phyloP scores from a whole-genome alignment of 1,140 invertebrate species.

The Bombus polaris region DNA sequence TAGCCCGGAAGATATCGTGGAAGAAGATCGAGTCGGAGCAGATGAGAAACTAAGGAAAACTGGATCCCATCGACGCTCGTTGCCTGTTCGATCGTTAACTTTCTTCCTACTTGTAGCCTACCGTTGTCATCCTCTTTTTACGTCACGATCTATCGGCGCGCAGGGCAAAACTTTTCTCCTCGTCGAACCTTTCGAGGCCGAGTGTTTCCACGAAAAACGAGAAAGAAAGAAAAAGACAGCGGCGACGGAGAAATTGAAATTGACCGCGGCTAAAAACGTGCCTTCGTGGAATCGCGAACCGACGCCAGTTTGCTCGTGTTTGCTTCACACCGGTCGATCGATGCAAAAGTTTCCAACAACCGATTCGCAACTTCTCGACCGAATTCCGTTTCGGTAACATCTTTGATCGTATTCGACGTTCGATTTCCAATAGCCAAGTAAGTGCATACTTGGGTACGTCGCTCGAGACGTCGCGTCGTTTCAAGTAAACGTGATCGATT shows the following conservation, averaged over 20 bases:
- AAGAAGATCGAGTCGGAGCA: conserved; percentile 1
- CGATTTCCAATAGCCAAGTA: background rate
- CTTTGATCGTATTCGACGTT: background rate
- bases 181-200: background rate
- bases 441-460: background rate
- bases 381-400: background rate
- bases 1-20: background rate
- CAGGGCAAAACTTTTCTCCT: background rate
- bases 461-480: background rate
- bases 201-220: background rate
- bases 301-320: background rate
- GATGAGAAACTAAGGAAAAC: conserved; percentile 36
- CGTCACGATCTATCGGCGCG: background rate
- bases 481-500: conserved; percentile 25
- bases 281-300: no score
- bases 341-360: background rate
- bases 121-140: conserved; percentile 20
- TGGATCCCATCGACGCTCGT: conserved; percentile 3
- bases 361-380: background rate
- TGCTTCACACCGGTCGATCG: background rate
- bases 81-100: conserved; percentile 42
- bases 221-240: background rate
- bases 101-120: background rate
- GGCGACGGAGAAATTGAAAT: background rate
- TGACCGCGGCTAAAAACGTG: background rate